Evolutionary conservation across 23 tunicate species (phyloP).

Genomic region (Styela plicata): DNA sequence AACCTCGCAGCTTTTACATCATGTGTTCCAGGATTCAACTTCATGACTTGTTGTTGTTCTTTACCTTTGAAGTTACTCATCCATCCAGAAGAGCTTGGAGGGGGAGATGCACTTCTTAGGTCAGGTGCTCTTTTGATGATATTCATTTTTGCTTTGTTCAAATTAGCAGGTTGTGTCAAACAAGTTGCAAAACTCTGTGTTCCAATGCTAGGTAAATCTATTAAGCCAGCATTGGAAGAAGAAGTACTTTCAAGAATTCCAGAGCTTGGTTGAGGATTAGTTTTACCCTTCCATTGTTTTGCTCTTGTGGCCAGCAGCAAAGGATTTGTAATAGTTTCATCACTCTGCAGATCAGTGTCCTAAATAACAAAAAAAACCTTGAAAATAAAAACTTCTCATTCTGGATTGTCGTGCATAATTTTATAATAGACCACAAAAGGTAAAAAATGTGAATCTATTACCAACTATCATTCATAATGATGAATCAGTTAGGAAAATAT

Average conservation of each 20-base stretch:
- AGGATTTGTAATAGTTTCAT: neutral
- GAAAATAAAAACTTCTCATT: too few relatives aligned
- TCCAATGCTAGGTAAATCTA: neutral
- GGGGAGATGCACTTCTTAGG: neutral
- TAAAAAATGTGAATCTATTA: too few relatives aligned
- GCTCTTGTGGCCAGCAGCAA: neutral
- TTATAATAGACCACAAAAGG: too few relatives aligned
- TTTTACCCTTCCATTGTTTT: neutral
- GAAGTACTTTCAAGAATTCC: neutral
- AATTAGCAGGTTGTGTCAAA: neutral
- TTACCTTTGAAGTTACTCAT: too few relatives aligned
- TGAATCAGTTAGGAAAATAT: too few relatives aligned
- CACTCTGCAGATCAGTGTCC: neutral
- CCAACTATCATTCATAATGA: too few relatives aligned
- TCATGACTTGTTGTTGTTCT: neutral
- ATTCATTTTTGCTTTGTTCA: neutral
- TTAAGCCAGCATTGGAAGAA: neutral
- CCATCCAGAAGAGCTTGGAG: neutral
- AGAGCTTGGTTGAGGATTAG: neutral
- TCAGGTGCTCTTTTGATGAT: neutral
- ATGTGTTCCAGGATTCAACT: too few relatives aligned
- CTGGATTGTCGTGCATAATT: too few relatives aligned
- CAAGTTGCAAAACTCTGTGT: neutral
- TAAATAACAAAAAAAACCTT: too few relatives aligned
- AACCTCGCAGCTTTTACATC: too few relatives aligned